Evolutionary conservation across 2,113 vertebrate genomes (phyloP).

Genomic region (rabbit (Oryctolagus cuniculus)): DNA sequence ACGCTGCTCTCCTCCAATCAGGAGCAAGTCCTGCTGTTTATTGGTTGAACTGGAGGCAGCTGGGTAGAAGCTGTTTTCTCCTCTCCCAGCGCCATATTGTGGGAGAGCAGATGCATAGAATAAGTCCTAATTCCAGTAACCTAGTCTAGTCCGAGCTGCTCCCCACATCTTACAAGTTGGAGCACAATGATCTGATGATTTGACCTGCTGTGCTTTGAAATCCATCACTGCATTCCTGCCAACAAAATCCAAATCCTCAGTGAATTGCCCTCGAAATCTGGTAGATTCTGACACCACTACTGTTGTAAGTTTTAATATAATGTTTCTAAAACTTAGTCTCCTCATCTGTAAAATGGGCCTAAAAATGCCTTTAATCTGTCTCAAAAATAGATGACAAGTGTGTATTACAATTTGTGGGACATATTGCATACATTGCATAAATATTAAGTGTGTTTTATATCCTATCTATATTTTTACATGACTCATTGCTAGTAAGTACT

Average conservation of each 20-base stretch:
- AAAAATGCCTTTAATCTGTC: neutral
- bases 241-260: neutral
- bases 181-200: neutral
- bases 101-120: too few relatives aligned
- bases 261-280: neutral
- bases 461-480: neutral
- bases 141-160: too few relatives aligned
- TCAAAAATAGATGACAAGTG: neutral
- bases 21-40: too few relatives aligned
- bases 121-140: too few relatives aligned
- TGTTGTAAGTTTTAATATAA: neutral
- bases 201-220: neutral
- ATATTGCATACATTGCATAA: neutral
- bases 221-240: neutral
- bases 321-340: neutral
- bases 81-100: too few relatives aligned
- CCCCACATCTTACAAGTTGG: rapidly evolving
- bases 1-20: too few relatives aligned
- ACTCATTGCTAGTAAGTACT: neutral
- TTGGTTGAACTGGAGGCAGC: too few relatives aligned
- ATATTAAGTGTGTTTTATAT: neutral
- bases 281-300: neutral
- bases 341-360: neutral
- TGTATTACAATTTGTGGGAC: neutral
- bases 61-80: too few relatives aligned